Evolutionary conservation across 1,140 invertebrate genomes (phyloP).

Genomic region (Oppia nitens): DNA sequence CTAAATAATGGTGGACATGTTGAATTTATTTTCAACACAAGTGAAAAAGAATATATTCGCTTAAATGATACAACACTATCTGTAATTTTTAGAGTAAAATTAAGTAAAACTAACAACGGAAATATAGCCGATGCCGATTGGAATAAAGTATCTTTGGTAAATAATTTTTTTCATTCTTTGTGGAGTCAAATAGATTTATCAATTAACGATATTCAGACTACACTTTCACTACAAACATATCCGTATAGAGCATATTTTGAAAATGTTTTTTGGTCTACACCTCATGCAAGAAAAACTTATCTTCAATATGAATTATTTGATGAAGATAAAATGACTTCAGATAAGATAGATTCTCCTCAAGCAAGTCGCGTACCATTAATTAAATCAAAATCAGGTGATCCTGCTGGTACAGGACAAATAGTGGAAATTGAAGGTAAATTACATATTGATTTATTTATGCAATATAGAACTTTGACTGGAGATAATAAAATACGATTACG

Average conservation of each 20-base stretch:
- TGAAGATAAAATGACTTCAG: background rate
- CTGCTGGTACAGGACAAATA: conserved; percentile 14
- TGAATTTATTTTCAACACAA: conserved; percentile 28
- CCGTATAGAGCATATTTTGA: conserved; percentile 32
- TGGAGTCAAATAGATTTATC: conserved; percentile 29
- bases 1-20: conserved; percentile 27
- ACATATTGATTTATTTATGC: conserved; percentile 16
- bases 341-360: conserved; percentile 21
- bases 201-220: conserved; percentile 31
- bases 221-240: conserved; percentile 29
- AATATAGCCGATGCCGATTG: conserved; percentile 11
- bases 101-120: conserved; percentile 18
- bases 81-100: conserved; percentile 24
- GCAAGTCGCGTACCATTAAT: too few species aligned
- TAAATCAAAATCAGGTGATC: too few species aligned
- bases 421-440: conserved; percentile 22
- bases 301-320: too few species aligned
- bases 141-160: conserved; percentile 21
- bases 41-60: conserved; percentile 28
- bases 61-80: conserved; percentile 27
- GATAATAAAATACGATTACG: conserved; percentile 2
- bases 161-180: conserved; percentile 30
- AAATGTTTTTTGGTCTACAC: conserved; percentile 28
- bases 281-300: conserved; percentile 28
- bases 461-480: conserved; percentile 16